These are phyloP conservation scores for Zaprionus obscuricornis DNA, from an alignment of 2,888 invertebrate species.

Conservation along the genomic window DNA sequence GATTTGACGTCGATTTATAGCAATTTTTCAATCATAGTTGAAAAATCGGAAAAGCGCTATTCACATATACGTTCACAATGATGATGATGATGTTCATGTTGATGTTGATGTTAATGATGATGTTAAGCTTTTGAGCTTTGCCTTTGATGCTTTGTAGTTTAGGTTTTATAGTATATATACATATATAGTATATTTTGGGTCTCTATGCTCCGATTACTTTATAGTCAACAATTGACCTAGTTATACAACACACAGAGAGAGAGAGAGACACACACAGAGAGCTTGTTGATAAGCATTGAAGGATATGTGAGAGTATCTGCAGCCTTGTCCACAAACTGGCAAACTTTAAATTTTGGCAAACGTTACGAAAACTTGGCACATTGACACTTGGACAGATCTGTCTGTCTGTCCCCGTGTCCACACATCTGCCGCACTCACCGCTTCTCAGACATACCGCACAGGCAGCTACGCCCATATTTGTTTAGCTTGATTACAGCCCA, in stretches of 20 bases:
- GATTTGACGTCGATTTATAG: conserved; percentile 74
- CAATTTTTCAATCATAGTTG: conserved; percentile 46
- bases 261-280: background rate
- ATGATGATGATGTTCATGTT: conserved; percentile 2
- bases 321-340: conserved; percentile 18
- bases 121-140: conserved; percentile 1
- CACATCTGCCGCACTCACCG: too few species aligned
- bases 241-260: conserved; percentile 23
- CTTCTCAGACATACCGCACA: background rate
- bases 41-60: background rate
- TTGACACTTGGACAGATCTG: conserved; percentile 24
- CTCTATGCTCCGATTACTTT: too few species aligned
- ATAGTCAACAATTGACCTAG: conserved; percentile 61
- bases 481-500: conserved; percentile 74
- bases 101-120: conserved; percentile 1
- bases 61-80: background rate
- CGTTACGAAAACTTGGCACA: conserved; percentile 57
- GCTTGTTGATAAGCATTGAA: conserved; percentile 15
- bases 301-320: conserved; percentile 2
- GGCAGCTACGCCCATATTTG: conserved; percentile 59
- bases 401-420: conserved; percentile 1
- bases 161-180: too few species aligned
- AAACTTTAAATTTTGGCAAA: conserved; percentile 50
- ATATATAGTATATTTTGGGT: conserved; percentile 27
- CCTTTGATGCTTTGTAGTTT: background rate